These are phyloP conservation scores for Melieria crassipennis DNA, from an alignment of 2,888 invertebrate species.

Conservation along the genomic window DNA sequence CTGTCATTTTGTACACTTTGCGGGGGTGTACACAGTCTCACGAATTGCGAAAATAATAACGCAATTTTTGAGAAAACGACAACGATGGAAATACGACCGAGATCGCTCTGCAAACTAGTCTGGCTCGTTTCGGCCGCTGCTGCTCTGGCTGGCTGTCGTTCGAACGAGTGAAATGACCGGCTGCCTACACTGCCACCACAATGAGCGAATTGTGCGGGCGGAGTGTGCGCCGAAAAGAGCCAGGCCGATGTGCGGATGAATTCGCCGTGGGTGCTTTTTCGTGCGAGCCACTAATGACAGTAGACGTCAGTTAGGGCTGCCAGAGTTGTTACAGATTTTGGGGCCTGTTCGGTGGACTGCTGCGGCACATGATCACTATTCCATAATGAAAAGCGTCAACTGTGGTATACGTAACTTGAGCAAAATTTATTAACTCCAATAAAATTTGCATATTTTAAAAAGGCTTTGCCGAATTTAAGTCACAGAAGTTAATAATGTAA, in stretches of 20 bases:
- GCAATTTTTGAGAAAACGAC: slow-evolving; percentile 40
- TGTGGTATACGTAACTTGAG: too few relatives aligned
- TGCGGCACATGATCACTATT: background rate
- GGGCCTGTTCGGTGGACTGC: too few relatives aligned
- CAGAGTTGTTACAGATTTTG: too few relatives aligned
- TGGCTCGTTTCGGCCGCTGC: slow-evolving; percentile 27
- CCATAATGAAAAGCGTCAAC: background rate
- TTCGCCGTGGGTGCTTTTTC: slow-evolving; percentile 35
- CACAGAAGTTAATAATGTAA: too few relatives aligned
- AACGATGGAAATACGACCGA: slow-evolving; percentile 40
- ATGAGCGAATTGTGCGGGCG: too few relatives aligned
- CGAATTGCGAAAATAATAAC: slow-evolving; percentile 33
- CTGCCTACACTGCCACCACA: background rate
- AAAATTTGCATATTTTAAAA: too few relatives aligned
- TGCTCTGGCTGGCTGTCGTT: background rate
- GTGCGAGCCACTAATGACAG: slow-evolving; percentile 18
- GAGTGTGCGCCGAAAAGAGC: too few relatives aligned
- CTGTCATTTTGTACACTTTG: slow-evolving; percentile 31
- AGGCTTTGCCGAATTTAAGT: too few relatives aligned
- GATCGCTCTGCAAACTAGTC: slow-evolving; percentile 38
- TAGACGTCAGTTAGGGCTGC: too few relatives aligned
- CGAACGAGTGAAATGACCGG: slow-evolving; percentile 5
- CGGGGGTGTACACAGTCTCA: slow-evolving; percentile 14
- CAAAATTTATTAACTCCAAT: too few relatives aligned
- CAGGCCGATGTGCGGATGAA: background rate